Conservation (phyloP, 2,888 invertebrate species). For the Tipula confusa region DNA sequence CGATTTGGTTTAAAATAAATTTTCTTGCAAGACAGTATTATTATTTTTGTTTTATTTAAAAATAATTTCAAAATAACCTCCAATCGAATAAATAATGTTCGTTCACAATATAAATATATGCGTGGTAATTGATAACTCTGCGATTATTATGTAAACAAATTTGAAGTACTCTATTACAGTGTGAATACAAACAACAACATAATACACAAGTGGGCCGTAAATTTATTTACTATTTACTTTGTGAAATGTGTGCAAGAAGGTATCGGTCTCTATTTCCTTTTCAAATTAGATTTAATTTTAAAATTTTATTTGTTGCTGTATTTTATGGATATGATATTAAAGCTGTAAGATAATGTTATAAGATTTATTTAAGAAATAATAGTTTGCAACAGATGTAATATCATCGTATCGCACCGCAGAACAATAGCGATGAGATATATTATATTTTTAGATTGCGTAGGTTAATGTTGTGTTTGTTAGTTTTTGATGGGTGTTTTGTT, state of each 20-base stretch:
- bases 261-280: conserved; percentile 9
- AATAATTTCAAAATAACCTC: neutral
- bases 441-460: neutral
- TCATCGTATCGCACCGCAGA: neutral
- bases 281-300: neutral
- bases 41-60: neutral
- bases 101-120: neutral
- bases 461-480: neutral
- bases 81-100: neutral
- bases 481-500: neutral
- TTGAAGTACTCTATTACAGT: neutral
- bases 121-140: neutral
- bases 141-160: neutral
- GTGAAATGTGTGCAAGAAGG: neutral
- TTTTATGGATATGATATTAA: neutral
- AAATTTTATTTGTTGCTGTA: neutral
- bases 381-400: conserved; percentile 13
- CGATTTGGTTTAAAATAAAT: neutral
- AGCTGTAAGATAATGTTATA: neutral
- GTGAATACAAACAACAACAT: neutral
- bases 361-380: neutral
- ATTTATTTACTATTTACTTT: neutral
- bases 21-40: neutral
- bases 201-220: neutral
- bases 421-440: neutral